Evolutionary conservation across 2,888 invertebrate genomes (phyloP).

Genomic region (Nymphalis polychloros): DNA sequence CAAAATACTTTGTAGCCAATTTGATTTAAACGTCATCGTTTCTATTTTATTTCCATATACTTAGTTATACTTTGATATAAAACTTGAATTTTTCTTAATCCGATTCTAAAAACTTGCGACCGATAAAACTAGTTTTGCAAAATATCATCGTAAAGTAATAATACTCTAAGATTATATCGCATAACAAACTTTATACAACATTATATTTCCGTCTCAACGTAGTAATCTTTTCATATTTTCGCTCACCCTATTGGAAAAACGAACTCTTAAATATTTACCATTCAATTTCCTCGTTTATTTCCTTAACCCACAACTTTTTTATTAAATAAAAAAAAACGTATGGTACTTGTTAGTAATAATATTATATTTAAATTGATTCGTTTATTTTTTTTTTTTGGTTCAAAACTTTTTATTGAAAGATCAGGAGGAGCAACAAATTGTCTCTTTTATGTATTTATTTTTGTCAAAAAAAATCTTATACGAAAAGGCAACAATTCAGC

Average conservation of each 20-base stretch:
- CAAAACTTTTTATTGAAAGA: no score
- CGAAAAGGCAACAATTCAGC: no score
- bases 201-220: conserved; percentile 33
- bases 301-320: conserved; percentile 23
- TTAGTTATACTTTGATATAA: no score
- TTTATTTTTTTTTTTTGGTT: no score
- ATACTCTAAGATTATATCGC: conserved; percentile 22
- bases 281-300: conserved; percentile 33
- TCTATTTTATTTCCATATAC: no score
- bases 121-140: conserved; percentile 1
- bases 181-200: conserved; percentile 18
- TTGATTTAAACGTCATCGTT: no score
- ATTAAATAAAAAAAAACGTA: conserved; percentile 24
- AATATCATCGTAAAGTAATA: conserved; percentile 6
- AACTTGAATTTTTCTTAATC: no score
- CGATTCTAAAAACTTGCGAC: no score
- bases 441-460: no score
- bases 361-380: neutral
- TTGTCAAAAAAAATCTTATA: no score
- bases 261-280: conserved; percentile 36
- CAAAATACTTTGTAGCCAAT: neutral
- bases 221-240: conserved; percentile 35
- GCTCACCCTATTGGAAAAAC: conserved; percentile 30
- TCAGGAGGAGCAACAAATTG: no score
- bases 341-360: neutral